Conservation (phyloP, 2,888 invertebrate genomes). For the Axea sp. region DNA sequence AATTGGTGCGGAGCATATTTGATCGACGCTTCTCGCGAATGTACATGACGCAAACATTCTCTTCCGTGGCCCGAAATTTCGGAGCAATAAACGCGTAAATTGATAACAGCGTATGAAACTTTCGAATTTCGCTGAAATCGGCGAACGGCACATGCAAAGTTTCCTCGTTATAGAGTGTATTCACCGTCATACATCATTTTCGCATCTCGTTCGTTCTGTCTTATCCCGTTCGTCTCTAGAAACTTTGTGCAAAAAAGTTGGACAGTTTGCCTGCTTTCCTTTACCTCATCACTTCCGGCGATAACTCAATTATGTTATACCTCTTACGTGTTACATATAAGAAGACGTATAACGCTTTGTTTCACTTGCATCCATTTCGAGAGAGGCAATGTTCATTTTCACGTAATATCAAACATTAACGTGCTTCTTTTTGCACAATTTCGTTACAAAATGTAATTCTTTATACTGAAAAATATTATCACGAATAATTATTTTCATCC, state of each 20-base stretch:
- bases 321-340: slow-evolving; percentile 50
- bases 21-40: slow-evolving; percentile 56
- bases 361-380: neutral
- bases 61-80: slow-evolving; percentile 53
- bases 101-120: slow-evolving; percentile 61
- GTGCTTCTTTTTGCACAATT: neutral
- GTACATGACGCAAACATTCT: slow-evolving; percentile 56
- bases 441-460: neutral
- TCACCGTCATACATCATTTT: slow-evolving; percentile 61
- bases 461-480: neutral
- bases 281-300: slow-evolving; percentile 56
- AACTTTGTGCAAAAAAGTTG: slow-evolving; percentile 53
- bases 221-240: slow-evolving; percentile 49
- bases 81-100: slow-evolving; percentile 60
- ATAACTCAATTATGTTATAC: slow-evolving; percentile 53
- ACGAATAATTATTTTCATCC: neutral
- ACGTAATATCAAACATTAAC: slow-evolving; percentile 15
- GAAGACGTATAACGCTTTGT: slow-evolving; percentile 13
- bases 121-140: slow-evolving; percentile 61
- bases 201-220: slow-evolving; percentile 54
- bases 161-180: slow-evolving; percentile 61
- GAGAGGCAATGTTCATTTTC: slow-evolving; percentile 3
- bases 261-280: slow-evolving; percentile 60
- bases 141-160: slow-evolving; percentile 61
- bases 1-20: slow-evolving; percentile 48